Evolutionary conservation across 2,113 vertebrate species (phyloP).

Genomic region (Solea senegalensis): DNA sequence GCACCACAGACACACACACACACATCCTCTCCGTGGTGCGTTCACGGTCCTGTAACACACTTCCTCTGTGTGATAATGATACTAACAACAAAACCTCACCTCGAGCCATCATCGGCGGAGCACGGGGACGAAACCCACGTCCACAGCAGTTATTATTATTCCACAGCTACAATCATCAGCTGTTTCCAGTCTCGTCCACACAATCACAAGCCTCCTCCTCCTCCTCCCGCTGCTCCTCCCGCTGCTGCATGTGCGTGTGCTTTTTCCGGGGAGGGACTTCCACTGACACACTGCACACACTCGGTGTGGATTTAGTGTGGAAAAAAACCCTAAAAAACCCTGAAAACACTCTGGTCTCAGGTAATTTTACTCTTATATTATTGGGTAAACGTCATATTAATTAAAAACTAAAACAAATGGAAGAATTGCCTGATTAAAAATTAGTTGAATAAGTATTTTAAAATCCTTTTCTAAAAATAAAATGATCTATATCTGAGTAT

Average conservation of each 20-base stretch:
- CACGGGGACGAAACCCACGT: neutral
- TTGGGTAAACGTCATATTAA: too few relatives aligned
- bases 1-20: too few relatives aligned
- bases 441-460: too few relatives aligned
- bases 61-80: conserved; percentile 1
- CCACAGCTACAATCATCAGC: neutral
- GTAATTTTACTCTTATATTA: too few relatives aligned
- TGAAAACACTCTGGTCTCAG: too few relatives aligned
- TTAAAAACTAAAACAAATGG: too few relatives aligned
- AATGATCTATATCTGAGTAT: too few relatives aligned
- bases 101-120: neutral
- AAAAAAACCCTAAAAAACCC: too few relatives aligned
- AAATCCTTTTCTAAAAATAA: too few relatives aligned
- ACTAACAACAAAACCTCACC: conserved; percentile 33
- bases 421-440: too few relatives aligned
- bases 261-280: conserved; percentile 81
- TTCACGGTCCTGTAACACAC: conserved; percentile 1
- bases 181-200: conserved; percentile 11
- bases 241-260: conserved; percentile 23
- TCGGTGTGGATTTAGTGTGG: neutral
- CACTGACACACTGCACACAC: conserved; percentile 14
- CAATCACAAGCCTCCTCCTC: neutral
- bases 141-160: neutral
- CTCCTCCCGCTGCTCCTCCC: too few relatives aligned
- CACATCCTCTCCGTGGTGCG: neutral